These are phyloP conservation scores for Tetragonisca angustula DNA, from an alignment of 2,888 invertebrate species.

Conservation along the genomic window DNA sequence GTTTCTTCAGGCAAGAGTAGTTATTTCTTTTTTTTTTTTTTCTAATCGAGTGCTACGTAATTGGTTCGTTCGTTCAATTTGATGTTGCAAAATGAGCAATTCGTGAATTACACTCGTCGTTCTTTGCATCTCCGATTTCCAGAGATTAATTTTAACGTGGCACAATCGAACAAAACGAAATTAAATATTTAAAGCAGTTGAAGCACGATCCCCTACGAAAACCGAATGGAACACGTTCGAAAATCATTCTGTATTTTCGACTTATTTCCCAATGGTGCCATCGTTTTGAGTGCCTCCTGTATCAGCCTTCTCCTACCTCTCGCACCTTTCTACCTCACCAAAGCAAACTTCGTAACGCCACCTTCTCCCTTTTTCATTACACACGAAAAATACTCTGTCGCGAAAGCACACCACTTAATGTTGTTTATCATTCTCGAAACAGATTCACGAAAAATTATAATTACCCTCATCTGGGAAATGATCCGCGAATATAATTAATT, in stretches of 20 bases:
- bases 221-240: background rate
- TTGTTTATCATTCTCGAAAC: background rate
- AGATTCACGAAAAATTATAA: background rate
- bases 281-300: background rate
- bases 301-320: background rate
- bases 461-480: background rate
- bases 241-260: constrained; percentile 18
- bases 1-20: background rate
- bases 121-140: background rate
- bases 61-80: too few species aligned
- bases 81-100: background rate
- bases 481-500: background rate
- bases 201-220: background rate
- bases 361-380: too few species aligned
- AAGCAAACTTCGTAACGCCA: background rate
- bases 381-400: too few species aligned
- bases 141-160: background rate
- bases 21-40: too few species aligned
- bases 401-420: background rate
- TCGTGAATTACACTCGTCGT: background rate
- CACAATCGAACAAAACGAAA: background rate
- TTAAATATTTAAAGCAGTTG: constrained; percentile 4
- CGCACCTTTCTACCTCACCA: too few species aligned
- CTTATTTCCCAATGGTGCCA: constrained; percentile 27
- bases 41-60: too few species aligned